Percentiles rank a stretch among this genome's conserved stretches.
Conservation (phyloP, 2,113 vertebrate genomes). For the Grallaria varia region DNA sequence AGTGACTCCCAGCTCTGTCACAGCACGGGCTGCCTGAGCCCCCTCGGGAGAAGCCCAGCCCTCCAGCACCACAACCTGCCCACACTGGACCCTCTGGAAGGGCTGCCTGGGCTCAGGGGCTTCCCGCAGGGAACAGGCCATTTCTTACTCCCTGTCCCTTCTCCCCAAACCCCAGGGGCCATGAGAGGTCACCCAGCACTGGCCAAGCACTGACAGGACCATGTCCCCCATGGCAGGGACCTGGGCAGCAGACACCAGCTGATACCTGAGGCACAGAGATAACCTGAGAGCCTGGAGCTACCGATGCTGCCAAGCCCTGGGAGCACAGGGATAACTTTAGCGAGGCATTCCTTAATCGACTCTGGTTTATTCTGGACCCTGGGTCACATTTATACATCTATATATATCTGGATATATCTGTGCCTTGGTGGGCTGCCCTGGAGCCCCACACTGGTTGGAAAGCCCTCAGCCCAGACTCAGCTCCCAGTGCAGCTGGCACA, state of each 20-base stretch:
- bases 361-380: neutral
- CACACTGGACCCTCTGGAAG: neutral
- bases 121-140: rapidly evolving
- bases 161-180: neutral
- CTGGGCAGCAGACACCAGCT: neutral
- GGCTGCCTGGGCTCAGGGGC: rapidly evolving
- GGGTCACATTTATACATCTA: neutral
- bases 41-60: neutral
- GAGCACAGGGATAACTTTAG: neutral
- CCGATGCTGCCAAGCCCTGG: neutral
- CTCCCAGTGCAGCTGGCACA: no score
- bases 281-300: rapidly evolving
- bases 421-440: neutral
- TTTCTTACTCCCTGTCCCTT: neutral
- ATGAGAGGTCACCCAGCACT: rapidly evolving
- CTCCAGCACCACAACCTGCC: neutral
- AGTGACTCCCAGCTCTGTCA: no score
- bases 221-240: neutral
- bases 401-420: neutral
- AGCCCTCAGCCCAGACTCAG: neutral
- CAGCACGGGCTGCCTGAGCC: neutral
- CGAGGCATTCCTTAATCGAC: neutral
- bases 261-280: neutral
- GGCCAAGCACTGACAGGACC: neutral
- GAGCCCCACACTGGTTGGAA: rapidly evolving